Percentiles rank a stretch among this genome's conserved stretches.
Evolutionary conservation across 1,140 invertebrate species (phyloP).

Genomic region (Euwallacea fornicatus): DNA sequence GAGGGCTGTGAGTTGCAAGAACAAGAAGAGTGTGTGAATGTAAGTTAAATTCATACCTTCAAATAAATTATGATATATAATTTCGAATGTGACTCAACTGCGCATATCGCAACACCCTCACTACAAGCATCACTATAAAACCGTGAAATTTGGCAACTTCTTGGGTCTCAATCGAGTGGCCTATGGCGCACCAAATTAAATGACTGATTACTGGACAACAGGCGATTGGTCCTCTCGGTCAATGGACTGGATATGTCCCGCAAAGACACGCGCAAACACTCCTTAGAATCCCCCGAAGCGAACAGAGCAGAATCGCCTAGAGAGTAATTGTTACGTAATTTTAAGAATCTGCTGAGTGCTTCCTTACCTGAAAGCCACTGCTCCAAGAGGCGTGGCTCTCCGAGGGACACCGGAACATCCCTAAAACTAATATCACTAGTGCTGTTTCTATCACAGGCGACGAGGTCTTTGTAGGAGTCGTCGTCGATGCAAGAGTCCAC

Average conservation of each 20-base stretch:
- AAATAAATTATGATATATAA: too few relatives aligned
- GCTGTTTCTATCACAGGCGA: not conserved
- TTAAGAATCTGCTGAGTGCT: not conserved
- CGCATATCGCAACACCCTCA: too few relatives aligned
- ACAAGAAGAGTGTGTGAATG: conserved; percentile 4
- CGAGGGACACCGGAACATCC: conserved; percentile 2
- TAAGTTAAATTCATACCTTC: too few relatives aligned
- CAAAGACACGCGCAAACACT: conserved; percentile 38
- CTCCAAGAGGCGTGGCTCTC: conserved; percentile 3
- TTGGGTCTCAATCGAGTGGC: conserved; percentile 11
- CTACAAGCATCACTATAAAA: too few relatives aligned
- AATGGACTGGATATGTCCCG: conserved; percentile 36
- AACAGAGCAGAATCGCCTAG: conserved; percentile 13
- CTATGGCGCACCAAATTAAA: conserved; percentile 52
- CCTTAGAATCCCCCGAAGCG: conserved; percentile 32
- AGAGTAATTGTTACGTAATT: not conserved
- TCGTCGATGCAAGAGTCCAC: conserved; percentile 8
- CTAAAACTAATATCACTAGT: not conserved
- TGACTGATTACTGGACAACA: conserved; percentile 47
- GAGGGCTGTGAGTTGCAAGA: conserved; percentile 30
- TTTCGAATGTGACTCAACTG: too few relatives aligned
- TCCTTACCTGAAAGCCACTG: conserved; percentile 33
- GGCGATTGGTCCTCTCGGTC: conserved; percentile 48
- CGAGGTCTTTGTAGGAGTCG: not conserved
- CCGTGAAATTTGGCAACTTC: too few relatives aligned